Evolutionary conservation across 1,140 invertebrate species (phyloP), one percentile per base, ranked within the genome.

Genomic region (Holcopasites calliopsidis): DNA sequence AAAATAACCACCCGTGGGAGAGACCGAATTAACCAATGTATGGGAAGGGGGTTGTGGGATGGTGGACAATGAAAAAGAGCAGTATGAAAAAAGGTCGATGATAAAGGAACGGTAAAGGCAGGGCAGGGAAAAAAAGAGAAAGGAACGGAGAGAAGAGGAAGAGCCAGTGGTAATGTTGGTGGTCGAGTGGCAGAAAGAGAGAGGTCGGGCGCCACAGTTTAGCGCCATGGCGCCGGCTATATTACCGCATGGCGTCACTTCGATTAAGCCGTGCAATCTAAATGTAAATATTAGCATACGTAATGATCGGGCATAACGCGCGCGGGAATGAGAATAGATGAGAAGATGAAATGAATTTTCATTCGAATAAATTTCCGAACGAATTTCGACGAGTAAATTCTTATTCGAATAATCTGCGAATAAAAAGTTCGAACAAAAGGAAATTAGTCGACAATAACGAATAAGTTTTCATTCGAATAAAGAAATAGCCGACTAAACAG

Each of bases 261-360:
- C 86, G 88, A 90, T 90, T 89, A 90, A 89, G 87, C 78, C 84
- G 83, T 82, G 88, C 88, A 89, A 90, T 90, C 89, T 89, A 88
- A 90, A 90, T 88, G 89, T 90, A 90, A 90, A 90, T 90, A 90
- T 90, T 90, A 88, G 88, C 87, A 88, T 90, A 88, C 84, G 86
- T 89, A 89, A 90, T 88, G 88, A 89, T 88, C 84, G 78, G 79
- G 79, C 83, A 84, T 80, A 83, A 85, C 76, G 82, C 75, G 75
- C 74, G 55, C 60, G 79, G 35, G 73, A 81, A 85, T 82, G 73
- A 82, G 79, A 85, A 85, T 83, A 84, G 79, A 82, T 64, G 72
- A 60, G 79, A 54, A 33, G 57, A 52, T 38, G 38, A 7, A 70
- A n/a, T 3, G 44, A 47, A 18, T n/a, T 47, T 10, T n/a, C 11